A percentile compares a stretch with the other conserved stretches of the same genome.
These are phyloP conservation scores for Saguinus midas DNA, from an alignment of 2,113 vertebrate species.

Conservation along the genomic window DNA sequence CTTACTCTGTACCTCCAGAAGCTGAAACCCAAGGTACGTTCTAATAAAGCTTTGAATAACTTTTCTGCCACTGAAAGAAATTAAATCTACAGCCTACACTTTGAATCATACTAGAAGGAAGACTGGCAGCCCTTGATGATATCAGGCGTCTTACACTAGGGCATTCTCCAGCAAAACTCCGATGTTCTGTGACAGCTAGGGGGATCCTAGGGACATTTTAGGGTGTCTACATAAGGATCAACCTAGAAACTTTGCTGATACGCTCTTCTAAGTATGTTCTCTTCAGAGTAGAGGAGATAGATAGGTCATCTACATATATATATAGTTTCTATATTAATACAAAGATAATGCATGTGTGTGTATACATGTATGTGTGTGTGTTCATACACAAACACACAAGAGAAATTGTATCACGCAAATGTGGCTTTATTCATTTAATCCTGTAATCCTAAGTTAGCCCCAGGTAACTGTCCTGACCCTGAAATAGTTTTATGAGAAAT, in stretches of 20 bases:
- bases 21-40: constrained; percentile 11
- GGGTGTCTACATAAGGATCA: background rate
- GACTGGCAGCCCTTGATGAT: background rate
- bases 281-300: background rate
- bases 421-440: background rate
- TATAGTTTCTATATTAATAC: background rate
- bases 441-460: background rate
- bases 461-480: background rate
- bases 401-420: background rate
- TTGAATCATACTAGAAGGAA: constrained; percentile 6
- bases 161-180: background rate
- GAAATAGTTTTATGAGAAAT: background rate
- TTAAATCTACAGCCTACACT: background rate
- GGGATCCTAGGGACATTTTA: background rate
- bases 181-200: background rate
- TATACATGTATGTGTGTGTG: background rate
- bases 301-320: background rate
- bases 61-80: background rate
- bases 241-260: background rate
- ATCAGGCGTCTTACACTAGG: background rate
- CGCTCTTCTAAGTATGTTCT: background rate
- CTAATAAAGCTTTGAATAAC: background rate
- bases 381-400: background rate
- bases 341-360: background rate
- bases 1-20: constrained; percentile 6